These are phyloP conservation scores for Melanostigma gelatinosum DNA, from an alignment of 2,113 vertebrate species.

Conservation along the genomic window DNA sequence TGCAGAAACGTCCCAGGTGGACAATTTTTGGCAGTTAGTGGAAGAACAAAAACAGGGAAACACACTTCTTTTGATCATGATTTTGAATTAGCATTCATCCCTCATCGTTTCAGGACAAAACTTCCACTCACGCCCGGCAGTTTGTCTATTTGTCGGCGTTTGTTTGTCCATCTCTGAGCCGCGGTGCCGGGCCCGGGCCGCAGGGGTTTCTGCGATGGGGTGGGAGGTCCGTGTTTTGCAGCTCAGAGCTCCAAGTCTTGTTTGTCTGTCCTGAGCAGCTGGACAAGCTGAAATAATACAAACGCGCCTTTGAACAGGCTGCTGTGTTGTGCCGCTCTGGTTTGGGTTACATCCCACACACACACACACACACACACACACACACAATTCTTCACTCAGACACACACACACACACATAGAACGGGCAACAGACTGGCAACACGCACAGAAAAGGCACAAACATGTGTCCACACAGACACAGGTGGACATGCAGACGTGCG, in stretches of 20 bases:
- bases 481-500: conserved; percentile 5
- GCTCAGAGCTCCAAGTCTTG: conserved; percentile 79
- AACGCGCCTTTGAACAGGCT: conserved; percentile 84
- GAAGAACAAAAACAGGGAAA: conserved; percentile 22
- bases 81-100: conserved; percentile 42
- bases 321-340: conserved; percentile 77
- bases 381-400: neutral
- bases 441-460: conserved; percentile 39
- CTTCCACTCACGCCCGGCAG: conserved; percentile 50
- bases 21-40: conserved; percentile 1
- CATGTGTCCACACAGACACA: conserved; percentile 32
- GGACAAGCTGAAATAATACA: conserved; percentile 87
- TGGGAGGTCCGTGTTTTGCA: conserved; percentile 78
- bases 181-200: conserved; percentile 60
- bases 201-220: conserved; percentile 68
- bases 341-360: conserved; percentile 78
- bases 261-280: conserved; percentile 85
- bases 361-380: conserved; percentile 12
- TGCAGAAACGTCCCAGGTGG: conserved; percentile 22
- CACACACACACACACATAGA: conserved; percentile 26
- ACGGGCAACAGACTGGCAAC: conserved; percentile 34
- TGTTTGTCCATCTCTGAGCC: conserved; percentile 71
- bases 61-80: conserved; percentile 12
- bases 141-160: conserved; percentile 73
- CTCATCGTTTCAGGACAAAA: conserved; percentile 38